Conservation (phyloP, 1,140 invertebrate genomes). For the Oncopodura yosiiana region DNA sequence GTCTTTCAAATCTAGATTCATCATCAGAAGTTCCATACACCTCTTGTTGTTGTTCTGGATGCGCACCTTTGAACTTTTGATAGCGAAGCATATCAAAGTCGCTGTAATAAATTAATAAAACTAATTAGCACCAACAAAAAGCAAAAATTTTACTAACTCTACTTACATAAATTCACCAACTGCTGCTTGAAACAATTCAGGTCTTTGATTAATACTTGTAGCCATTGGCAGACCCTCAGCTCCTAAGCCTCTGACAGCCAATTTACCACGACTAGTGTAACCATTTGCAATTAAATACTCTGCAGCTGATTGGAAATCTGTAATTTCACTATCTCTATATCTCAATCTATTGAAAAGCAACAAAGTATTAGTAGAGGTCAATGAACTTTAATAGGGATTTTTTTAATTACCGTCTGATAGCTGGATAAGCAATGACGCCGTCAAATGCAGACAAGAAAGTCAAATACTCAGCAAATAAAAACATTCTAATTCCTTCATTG, state of each 20-base stretch:
- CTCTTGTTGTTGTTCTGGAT: no score
- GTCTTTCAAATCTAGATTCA: neutral
- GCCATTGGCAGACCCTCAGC: constrained; percentile 55
- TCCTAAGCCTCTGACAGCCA: constrained; percentile 52
- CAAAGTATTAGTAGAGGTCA: no score
- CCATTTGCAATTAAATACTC: constrained; percentile 49
- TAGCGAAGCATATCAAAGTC: constrained; percentile 10
- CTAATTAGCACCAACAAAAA: neutral
- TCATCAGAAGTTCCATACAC: neutral
- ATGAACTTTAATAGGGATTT: no score
- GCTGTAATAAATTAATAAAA: neutral
- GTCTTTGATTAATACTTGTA: constrained; percentile 51
- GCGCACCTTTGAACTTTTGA: neutral
- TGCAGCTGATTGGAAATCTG: constrained; percentile 54
- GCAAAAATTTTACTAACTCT: constrained; percentile 21
- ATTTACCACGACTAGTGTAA: constrained; percentile 44
- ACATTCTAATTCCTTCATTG: no score
- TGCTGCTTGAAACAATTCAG: constrained; percentile 51
- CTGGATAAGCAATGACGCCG: no score
- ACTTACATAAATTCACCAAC: constrained; percentile 53
- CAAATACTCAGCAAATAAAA: no score
- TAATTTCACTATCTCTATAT: no score
- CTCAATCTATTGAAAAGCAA: no score
- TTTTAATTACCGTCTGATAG: no score
- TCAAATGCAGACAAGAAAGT: constrained; percentile 4